A percentile compares a stretch with the other conserved stretches of the same genome.
Evolutionary conservation across 2,113 vertebrate species (phyloP).

Genomic region (Nibea coibor): DNA sequence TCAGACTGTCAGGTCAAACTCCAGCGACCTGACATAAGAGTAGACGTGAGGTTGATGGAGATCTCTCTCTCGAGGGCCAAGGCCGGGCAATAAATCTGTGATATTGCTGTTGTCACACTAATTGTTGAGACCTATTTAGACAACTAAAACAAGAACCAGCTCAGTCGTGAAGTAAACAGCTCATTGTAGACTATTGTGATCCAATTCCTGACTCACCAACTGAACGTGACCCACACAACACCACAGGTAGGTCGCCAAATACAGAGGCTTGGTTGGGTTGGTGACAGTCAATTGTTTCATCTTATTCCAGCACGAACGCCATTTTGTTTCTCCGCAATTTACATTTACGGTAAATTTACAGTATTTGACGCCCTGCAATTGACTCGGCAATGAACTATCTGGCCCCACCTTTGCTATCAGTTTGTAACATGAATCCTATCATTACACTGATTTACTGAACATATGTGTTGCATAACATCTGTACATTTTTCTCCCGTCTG

Average conservation of each 20-base stretch:
- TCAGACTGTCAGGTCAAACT: slow-evolving; percentile 36
- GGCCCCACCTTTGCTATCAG: background rate
- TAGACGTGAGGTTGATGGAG: slow-evolving; percentile 29
- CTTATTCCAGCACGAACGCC: no score
- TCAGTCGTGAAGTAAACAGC: background rate
- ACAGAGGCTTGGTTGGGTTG: no score
- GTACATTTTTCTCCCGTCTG: slow-evolving; percentile 3
- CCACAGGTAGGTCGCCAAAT: no score
- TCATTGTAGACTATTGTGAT: background rate
- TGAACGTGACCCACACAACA: no score
- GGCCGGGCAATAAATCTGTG: slow-evolving; percentile 52
- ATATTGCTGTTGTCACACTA: slow-evolving; percentile 33
- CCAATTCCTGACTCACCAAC: background rate
- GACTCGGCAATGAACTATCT: no score
- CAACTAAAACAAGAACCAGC: slow-evolving; percentile 3
- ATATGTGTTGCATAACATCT: slow-evolving; percentile 7
- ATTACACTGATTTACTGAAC: background rate
- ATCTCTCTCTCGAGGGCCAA: slow-evolving; percentile 37
- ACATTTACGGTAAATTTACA: no score
- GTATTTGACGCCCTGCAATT: no score
- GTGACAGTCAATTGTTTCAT: no score
- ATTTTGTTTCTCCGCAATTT: no score
- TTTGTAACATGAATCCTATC: background rate
- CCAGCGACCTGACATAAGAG: slow-evolving; percentile 55
- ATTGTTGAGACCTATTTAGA: slow-evolving; percentile 23